Evolutionary conservation across 2,113 vertebrate genomes (phyloP).

Genomic region (Fregetta grallaria): DNA sequence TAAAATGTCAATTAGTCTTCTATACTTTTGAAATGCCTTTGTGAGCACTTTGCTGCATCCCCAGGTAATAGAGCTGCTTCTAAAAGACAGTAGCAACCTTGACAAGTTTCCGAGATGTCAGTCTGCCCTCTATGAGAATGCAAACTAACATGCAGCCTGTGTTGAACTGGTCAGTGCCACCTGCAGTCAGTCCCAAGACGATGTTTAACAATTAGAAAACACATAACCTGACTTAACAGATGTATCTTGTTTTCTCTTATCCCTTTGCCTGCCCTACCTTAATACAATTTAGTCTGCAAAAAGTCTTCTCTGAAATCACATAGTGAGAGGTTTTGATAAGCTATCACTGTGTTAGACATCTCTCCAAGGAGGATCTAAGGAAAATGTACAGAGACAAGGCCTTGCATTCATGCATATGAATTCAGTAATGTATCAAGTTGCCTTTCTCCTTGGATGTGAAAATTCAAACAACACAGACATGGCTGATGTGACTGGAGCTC

Average conservation of each 20-base stretch:
- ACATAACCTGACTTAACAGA: neutral
- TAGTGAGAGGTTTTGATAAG: slow-evolving; percentile 1
- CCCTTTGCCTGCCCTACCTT: neutral
- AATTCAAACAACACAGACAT: neutral
- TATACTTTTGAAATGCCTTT: neutral
- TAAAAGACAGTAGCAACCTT: neutral
- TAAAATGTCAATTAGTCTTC: neutral
- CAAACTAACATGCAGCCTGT: neutral
- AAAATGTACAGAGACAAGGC: neutral
- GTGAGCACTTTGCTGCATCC: neutral
- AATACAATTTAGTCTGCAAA: neutral
- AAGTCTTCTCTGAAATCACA: neutral
- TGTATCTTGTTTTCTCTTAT: neutral
- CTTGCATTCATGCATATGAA: slow-evolving; percentile 21
- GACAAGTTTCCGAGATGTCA: neutral
- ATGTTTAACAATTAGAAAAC: neutral
- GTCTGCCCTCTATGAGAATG: neutral
- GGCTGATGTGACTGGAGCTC: slow-evolving; percentile 20
- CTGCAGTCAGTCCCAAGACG: neutral
- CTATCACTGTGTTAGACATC: neutral
- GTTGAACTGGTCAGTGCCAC: neutral
- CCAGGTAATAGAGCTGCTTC: neutral
- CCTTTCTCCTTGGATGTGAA: slow-evolving; percentile 12
- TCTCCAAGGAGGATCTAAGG: neutral
- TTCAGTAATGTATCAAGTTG: neutral